A percentile compares a stretch with the other conserved stretches of the same genome.
Conservation (phyloP, 2,888 invertebrate genomes). For the Heliconius ismenius region DNA sequence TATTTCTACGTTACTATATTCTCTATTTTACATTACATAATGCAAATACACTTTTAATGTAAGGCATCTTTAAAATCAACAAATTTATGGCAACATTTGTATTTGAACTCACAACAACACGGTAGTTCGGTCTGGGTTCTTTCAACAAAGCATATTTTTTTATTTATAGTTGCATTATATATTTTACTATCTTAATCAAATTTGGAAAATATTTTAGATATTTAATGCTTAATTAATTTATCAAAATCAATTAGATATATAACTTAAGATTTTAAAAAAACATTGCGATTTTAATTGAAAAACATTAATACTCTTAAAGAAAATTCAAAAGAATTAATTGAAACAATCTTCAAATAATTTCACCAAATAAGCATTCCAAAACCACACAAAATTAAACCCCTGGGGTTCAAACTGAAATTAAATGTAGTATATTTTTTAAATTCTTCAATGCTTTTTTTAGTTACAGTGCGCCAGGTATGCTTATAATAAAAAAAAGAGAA, state of each 20-base stretch:
- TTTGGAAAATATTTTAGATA: neutral
- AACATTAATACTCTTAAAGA: slow-evolving; percentile 19
- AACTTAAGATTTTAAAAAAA: neutral
- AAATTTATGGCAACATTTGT: neutral
- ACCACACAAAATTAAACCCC: slow-evolving; percentile 65
- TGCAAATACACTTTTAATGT: too few species aligned
- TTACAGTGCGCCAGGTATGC: neutral
- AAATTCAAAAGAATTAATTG: slow-evolving; percentile 48
- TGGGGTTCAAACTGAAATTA: slow-evolving; percentile 59
- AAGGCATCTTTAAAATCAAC: neutral
- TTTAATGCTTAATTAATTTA: neutral
- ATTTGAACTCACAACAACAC: too few species aligned
- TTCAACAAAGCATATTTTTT: too few species aligned
- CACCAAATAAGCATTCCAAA: slow-evolving; percentile 63
- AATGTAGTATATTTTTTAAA: slow-evolving; percentile 57
- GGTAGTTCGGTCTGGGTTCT: neutral
- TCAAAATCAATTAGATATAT: neutral
- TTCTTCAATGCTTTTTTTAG: slow-evolving; percentile 43
- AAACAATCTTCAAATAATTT: slow-evolving; percentile 55
- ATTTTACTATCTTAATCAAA: too few species aligned
- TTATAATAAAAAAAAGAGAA: slow-evolving; percentile 25
- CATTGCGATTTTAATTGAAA: neutral
- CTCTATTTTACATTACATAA: neutral
- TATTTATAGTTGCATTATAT: too few species aligned
- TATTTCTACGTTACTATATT: neutral